phyloP scores from a whole-genome alignment of 2,113 vertebrate species.

The Eulacestoma nigropectus region DNA sequence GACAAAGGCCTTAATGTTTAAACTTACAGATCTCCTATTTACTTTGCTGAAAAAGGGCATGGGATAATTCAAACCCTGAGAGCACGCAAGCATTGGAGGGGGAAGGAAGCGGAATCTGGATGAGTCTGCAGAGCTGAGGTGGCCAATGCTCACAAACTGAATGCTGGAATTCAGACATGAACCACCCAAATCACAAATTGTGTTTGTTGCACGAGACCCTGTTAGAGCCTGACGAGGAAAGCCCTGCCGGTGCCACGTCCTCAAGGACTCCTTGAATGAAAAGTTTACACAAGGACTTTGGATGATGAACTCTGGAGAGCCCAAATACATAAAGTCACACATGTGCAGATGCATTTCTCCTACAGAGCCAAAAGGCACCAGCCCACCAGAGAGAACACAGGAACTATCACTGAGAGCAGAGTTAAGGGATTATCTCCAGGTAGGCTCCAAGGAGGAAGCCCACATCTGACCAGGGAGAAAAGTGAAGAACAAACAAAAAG shows the following conservation, averaged over 20 bases:
- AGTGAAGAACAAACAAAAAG: neutral
- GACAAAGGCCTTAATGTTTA: conserved; percentile 40
- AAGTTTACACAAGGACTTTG: neutral
- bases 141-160: fast-evolving
- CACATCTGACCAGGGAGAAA: neutral
- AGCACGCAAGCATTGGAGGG: neutral
- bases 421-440: neutral
- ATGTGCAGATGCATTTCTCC: neutral
- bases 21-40: conserved; percentile 3
- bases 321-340: neutral
- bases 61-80: neutral
- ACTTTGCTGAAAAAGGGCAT: neutral
- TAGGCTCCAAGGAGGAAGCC: neutral
- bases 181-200: fast-evolving
- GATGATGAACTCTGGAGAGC: neutral
- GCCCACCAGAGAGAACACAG: fast-evolving
- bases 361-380: neutral
- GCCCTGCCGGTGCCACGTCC: fast-evolving
- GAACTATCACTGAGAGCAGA: neutral
- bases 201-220: fast-evolving
- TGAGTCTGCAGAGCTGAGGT: neutral
- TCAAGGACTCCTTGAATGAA: neutral
- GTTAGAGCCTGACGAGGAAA: fast-evolving
- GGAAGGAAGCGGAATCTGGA: neutral
- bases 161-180: fast-evolving